A percentile compares a stretch with the other conserved stretches of the same genome.
Conservation (phyloP, 2,797 vertebrate species). For the Enteromius trimaculatus region DNA sequence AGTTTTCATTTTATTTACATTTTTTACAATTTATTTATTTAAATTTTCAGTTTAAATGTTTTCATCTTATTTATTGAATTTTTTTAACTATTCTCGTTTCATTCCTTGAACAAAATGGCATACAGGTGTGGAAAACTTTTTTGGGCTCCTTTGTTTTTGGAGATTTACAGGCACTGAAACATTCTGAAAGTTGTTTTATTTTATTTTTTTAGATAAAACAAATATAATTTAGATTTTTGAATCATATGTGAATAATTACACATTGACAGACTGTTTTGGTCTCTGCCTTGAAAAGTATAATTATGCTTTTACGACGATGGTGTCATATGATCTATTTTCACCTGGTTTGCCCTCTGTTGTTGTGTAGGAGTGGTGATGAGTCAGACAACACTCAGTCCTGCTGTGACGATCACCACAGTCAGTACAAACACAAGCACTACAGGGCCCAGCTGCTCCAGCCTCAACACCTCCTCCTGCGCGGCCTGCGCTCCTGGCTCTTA, state of each 20-base stretch:
- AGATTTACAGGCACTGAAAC: not conserved
- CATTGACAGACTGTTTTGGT: not conserved
- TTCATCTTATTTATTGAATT: too few relatives aligned
- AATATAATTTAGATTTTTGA: not conserved
- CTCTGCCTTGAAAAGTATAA: not conserved
- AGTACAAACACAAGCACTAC: slow-evolving; percentile 67
- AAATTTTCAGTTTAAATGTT: too few relatives aligned
- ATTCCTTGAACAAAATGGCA: not conserved
- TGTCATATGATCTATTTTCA: not conserved
- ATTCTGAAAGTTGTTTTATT: not conserved
- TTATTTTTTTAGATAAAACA: not conserved
- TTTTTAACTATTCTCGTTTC: not conserved
- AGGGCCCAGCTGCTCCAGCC: slow-evolving; percentile 73
- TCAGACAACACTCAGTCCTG: slow-evolving; percentile 77
- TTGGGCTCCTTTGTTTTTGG: not conserved
- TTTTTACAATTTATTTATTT: too few relatives aligned
- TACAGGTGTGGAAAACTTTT: not conserved
- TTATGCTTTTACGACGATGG: not conserved
- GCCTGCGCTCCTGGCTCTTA: slow-evolving; percentile 80
- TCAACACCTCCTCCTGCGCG: slow-evolving; percentile 81
- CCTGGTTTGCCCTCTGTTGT: not conserved
- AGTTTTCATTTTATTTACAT: too few relatives aligned
- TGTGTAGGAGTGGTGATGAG: slow-evolving; percentile 72
- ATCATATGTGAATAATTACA: not conserved
- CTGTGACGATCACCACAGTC: slow-evolving; percentile 69